Conservation (phyloP, 35 echinoderm and acorn worm species). For the Diadema setosum region DNA sequence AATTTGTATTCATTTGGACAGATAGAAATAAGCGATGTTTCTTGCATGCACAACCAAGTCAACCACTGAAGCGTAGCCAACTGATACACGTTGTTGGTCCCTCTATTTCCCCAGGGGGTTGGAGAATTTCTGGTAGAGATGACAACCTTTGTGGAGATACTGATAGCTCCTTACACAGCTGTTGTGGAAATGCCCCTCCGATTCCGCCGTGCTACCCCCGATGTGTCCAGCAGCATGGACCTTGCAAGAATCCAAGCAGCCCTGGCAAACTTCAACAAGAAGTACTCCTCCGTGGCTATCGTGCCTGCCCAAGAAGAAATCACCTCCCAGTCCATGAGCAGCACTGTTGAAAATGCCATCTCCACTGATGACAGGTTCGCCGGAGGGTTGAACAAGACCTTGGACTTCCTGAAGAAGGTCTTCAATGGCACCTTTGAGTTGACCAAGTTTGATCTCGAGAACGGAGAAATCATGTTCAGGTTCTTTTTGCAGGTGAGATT, state of each 20-base stretch:
- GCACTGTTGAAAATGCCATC: too few species aligned
- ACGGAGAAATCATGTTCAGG: conserved; percentile 60
- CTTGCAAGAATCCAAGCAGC: background rate
- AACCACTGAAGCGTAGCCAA: too few species aligned
- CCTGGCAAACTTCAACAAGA: background rate
- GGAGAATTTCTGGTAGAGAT: background rate
- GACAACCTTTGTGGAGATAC: background rate
- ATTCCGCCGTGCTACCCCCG: background rate
- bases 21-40: too few species aligned
- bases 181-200: background rate
- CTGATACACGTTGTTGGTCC: too few species aligned
- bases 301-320: too few species aligned
- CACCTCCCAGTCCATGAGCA: too few species aligned
- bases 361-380: too few species aligned
- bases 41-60: too few species aligned
- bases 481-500: background rate
- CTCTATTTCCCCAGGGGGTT: too few species aligned
- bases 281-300: too few species aligned
- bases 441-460: conserved; percentile 33
- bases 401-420: background rate
- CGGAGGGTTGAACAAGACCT: too few species aligned
- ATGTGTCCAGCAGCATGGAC: background rate
- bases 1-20: too few species aligned
- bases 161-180: background rate
- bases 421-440: conserved; percentile 31